phyloP scores from a whole-genome alignment of 2,113 vertebrate genomes.

The Cygnus atratus region DNA sequence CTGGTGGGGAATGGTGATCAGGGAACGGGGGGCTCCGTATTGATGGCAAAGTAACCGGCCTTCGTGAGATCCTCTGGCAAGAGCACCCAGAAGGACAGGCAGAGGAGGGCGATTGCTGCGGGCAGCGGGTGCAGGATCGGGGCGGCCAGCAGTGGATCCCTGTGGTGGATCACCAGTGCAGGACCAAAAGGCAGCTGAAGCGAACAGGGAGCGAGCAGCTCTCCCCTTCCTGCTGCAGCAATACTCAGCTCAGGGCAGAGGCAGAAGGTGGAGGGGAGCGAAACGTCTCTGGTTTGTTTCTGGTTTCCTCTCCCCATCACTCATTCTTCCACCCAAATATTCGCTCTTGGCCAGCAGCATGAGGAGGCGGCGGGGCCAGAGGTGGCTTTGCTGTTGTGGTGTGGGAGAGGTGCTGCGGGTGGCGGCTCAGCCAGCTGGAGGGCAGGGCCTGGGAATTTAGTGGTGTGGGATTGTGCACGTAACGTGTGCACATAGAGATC shows the following conservation, averaged over 20 bases:
- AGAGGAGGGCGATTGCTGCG: background rate
- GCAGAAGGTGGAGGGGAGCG: background rate
- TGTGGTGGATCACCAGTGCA: accelerated
- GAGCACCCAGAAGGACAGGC: background rate
- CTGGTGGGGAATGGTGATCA: background rate
- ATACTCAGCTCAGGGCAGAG: background rate
- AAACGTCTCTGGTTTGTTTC: background rate
- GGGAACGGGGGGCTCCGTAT: background rate
- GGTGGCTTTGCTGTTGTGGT: background rate
- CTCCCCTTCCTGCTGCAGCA: background rate
- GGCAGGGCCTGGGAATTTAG: background rate
- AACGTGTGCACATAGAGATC: accelerated
- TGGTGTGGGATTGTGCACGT: background rate
- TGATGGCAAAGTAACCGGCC: background rate
- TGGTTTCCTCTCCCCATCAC: background rate
- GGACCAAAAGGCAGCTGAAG: background rate
- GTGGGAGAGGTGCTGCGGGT: background rate
- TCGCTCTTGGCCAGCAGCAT: background rate
- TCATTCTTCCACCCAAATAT: background rate
- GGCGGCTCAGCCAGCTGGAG: background rate
- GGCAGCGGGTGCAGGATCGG: background rate
- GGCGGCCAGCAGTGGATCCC: background rate
- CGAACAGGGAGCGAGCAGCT: background rate
- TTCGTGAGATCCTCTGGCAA: background rate
- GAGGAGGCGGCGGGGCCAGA: background rate